Base-by-base conservation (phyloP, 2,888 invertebrate genomes). In the Cyclophora punctaria region DNA sequence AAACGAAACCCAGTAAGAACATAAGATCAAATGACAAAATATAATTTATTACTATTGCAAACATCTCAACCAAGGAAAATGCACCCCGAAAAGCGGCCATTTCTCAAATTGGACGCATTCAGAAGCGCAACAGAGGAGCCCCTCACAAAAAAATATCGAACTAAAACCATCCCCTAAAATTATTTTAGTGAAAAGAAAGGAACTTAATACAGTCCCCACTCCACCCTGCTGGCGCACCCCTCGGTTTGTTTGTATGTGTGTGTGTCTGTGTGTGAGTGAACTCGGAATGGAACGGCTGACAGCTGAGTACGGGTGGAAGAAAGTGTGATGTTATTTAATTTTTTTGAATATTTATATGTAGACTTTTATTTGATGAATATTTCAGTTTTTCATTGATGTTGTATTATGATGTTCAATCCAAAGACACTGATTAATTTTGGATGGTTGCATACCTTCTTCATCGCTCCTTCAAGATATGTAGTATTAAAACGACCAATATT, bases 121-220 rank as follows among this genome's bases (percentile, higher is more conserved):
- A 71, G 73, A 70, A 71, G 71, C 71, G 59, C 62, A 67, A 71
- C 66, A 75, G 73, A 44, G 44, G 44, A 33, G 44, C 72, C 78
- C 78, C 79, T 78, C 68, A 71, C 75, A 83, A 86, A 85, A 20
- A 86, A 80, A 87, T 83, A 85, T 83, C 80, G 78, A 83, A 87
- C 84, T 85, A 84, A 80, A 87, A 82, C 83, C 85, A 83, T 78
- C 88, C 87, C 88, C 85, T 84, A 86, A 88, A 88, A 88, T 87
- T 83, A 88, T 88, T 87, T 87, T 87, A 88, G 87, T 86, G 87
- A 84, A 88, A 88, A 87, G 87, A 88, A 88, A 85, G 86, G 83
- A 87, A 87, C 87, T 87, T 88, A 87, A 88, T 88, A 88, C 87
- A 87, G 80, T 83, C 86, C 87, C 87, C 85, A 82, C 84, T 78